These are phyloP conservation scores for Epinephelus coioides DNA, from an alignment of 2,797 vertebrate genomes.

Conservation along the genomic window DNA sequence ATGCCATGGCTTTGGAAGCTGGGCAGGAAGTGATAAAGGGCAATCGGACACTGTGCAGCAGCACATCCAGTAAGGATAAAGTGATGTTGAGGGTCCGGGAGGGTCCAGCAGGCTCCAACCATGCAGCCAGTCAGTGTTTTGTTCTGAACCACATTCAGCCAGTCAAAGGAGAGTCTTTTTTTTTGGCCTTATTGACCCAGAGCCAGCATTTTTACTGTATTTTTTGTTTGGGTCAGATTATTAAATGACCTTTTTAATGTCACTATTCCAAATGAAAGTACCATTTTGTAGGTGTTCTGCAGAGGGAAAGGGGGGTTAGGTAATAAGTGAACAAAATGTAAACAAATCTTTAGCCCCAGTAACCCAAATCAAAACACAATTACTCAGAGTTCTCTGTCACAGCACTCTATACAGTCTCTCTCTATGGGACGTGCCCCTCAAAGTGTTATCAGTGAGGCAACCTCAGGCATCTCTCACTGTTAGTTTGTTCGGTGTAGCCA, in stretches of 20 bases:
- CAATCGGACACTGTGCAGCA: conserved; percentile 49
- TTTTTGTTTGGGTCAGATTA: not conserved
- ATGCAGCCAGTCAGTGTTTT: conserved; percentile 6
- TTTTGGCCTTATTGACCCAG: not conserved
- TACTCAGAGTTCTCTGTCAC: too few relatives aligned
- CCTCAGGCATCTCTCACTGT: not conserved
- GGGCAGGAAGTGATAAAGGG: conserved; percentile 76
- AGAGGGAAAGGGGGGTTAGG: not conserved
- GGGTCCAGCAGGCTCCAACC: conserved; percentile 8
- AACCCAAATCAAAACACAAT: not conserved
- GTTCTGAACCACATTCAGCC: conserved; percentile 1
- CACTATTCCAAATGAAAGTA: not conserved
- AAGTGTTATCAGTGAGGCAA: not conserved
- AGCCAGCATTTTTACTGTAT: not conserved
- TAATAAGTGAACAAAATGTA: not conserved
- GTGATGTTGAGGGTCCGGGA: conserved; percentile 30
- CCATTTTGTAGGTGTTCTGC: not conserved
- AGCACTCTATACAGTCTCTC: not conserved
- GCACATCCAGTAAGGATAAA: conserved; percentile 43
- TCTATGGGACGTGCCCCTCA: too few relatives aligned
- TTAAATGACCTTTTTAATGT: conserved; percentile 3
- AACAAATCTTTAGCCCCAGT: not conserved
- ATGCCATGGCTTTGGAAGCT: conserved; percentile 56
- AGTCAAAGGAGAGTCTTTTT: not conserved
- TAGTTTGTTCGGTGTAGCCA: not conserved